Percentiles rank a stretch among this genome's conserved stretches.
These are phyloP conservation scores for Amiota mariae DNA, from an alignment of 2,888 invertebrate genomes.

Conservation along the genomic window DNA sequence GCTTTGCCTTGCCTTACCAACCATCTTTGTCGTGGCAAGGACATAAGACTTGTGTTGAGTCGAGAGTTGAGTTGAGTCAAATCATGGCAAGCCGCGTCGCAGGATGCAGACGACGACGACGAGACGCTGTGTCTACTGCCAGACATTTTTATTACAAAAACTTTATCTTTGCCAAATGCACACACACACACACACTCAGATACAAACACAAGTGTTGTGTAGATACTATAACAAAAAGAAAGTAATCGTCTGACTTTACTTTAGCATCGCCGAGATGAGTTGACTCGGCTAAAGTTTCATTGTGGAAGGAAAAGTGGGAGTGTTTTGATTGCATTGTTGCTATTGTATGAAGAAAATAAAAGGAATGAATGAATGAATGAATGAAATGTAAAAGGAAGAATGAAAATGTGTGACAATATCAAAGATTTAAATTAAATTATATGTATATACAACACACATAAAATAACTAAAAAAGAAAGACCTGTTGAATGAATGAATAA, in stretches of 20 bases:
- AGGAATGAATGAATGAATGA: too few species aligned
- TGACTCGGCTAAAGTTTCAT: neutral
- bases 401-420: too few species aligned
- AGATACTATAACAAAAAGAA: too few species aligned
- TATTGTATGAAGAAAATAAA: neutral
- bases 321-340: slow-evolving; percentile 23
- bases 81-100: too few species aligned
- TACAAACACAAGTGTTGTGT: slow-evolving; percentile 48
- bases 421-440: too few species aligned
- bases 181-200: slow-evolving; percentile 52
- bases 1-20: too few species aligned
- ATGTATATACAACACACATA: too few species aligned
- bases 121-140: slow-evolving; percentile 41
- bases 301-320: slow-evolving; percentile 27
- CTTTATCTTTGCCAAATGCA: slow-evolving; percentile 66
- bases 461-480: too few species aligned
- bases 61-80: neutral
- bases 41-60: slow-evolving; percentile 4
- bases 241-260: too few species aligned
- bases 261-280: too few species aligned
- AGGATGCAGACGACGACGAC: slow-evolving; percentile 29
- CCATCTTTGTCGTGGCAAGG: neutral
- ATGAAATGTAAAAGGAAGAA: too few species aligned
- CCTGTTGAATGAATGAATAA: too few species aligned
- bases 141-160: slow-evolving; percentile 68